Evolutionary conservation across 92 coral and sea anemone genomes (phyloP), one percentile per base, ranked within the genome.

Genomic region (Pocillopora grandis): DNA sequence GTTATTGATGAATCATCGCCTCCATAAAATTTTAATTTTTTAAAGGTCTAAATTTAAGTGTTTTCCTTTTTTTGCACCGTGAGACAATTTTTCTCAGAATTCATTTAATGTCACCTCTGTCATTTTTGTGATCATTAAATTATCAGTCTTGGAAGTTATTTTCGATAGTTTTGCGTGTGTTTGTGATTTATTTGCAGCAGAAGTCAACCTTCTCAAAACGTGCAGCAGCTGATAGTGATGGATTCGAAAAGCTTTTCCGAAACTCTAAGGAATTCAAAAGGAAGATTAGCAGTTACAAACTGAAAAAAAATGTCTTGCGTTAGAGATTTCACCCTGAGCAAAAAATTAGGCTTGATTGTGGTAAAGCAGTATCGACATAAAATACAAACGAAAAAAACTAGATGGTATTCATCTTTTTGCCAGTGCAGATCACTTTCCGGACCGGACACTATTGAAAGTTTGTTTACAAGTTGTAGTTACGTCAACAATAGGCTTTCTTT

Each of bases 401-500:
- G 31, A 79, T 66, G 64, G 58, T 21, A 20, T 70, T 77, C 81
- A 77, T 62, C 70, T 70, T 77, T 62, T 66, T 12, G 72, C 62
- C 27, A 42, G 49, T 56, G 10, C 5, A 56, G n/a, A 56, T 68
- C 12, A 27, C 10, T 58, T 10, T 20, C 56, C n/a, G 8, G 57
- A 58, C 56, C 56, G 59, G 84, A 80, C 37, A 18, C 35, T 10
- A 67, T 80, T 80, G 64, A 80, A 68, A 52, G 74, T 23, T 68
- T 56, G 75, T 66, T 66, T 79, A 66, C 75, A 67, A 15, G 56
- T 16, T 49, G 56, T 62, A 69, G 62, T 80, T 57, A 36, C 48
- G 76, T 69, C 72, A 80, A 80, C 84, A 55, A 71, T 57, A 67
- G 76, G 36, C 19, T 33, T 57, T 19, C 84, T 58, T 14, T 76